Percentiles rank a stretch among this genome's conserved stretches.
Conservation (phyloP, 2,888 invertebrate species). For the Napeogenes inachia region DNA sequence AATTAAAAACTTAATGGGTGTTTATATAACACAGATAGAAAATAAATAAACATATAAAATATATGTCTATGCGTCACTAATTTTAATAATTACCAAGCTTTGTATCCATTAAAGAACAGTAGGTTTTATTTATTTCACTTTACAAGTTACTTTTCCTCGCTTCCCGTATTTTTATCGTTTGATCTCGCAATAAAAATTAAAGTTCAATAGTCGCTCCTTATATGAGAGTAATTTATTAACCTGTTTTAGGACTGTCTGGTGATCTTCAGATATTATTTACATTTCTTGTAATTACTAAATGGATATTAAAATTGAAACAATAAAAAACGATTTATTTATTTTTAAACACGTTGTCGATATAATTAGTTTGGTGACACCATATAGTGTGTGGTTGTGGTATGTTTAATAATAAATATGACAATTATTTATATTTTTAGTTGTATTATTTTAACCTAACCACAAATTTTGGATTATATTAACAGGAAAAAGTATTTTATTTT, state of each 20-base stretch:
- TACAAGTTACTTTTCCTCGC: slow-evolving; percentile 4
- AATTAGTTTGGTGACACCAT: too few relatives aligned
- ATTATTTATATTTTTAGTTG: too few relatives aligned
- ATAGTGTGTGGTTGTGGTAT: too few relatives aligned
- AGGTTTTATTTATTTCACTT: slow-evolving; percentile 2
- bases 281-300: slow-evolving; percentile 9
- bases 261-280: slow-evolving; percentile 6
- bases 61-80: neutral
- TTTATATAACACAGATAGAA: neutral
- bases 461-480: too few relatives aligned
- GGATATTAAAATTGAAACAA: neutral
- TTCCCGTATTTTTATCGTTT: slow-evolving; percentile 18
- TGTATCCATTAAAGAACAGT: slow-evolving; percentile 9
- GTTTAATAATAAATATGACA: too few relatives aligned
- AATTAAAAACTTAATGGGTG: too few relatives aligned
- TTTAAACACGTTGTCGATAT: too few relatives aligned
- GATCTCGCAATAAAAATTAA: slow-evolving; percentile 23
- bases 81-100: slow-evolving; percentile 4
- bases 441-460: too few relatives aligned
- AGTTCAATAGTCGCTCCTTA: slow-evolving; percentile 19
- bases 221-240: slow-evolving; percentile 17
- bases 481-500: too few relatives aligned
- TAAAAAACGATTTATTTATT: too few relatives aligned
- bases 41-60: slow-evolving; percentile 3
- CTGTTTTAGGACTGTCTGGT: slow-evolving; percentile 4